A percentile compares a stretch with the other conserved stretches of the same genome.
These are phyloP conservation scores for Zaprionus vittiger DNA, from an alignment of 1,140 invertebrate genomes.

Conservation along the genomic window DNA sequence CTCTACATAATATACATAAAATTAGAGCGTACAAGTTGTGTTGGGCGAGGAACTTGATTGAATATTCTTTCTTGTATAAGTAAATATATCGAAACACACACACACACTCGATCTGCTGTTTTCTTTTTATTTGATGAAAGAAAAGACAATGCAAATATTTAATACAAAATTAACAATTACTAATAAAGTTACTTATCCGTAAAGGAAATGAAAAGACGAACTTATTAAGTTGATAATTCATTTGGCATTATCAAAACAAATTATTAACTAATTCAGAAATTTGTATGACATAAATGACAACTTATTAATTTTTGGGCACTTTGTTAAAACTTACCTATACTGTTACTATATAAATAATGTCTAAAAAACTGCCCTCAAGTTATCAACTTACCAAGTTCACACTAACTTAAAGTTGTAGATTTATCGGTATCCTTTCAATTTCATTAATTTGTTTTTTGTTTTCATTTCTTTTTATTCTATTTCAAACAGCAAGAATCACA, in stretches of 20 bases:
- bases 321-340: neutral
- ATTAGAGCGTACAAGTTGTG: neutral
- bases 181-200: slow-evolving; percentile 74
- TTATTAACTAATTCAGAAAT: neutral
- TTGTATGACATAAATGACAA: neutral
- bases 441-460: slow-evolving; percentile 40
- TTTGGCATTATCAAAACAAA: neutral
- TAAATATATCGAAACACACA: slow-evolving; percentile 3
- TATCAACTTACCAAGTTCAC: neutral
- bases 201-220: slow-evolving; percentile 24
- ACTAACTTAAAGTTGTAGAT: slow-evolving; percentile 8
- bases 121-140: slow-evolving; percentile 28
- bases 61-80: neutral
- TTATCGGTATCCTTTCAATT: slow-evolving; percentile 22
- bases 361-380: neutral
- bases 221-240: neutral
- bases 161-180: slow-evolving; percentile 54
- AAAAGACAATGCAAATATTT: slow-evolving; percentile 42
- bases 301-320: neutral
- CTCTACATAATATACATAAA: neutral
- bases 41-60: neutral
- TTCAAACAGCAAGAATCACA: slow-evolving; percentile 67
- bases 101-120: slow-evolving; percentile 14
- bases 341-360: neutral
- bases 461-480: slow-evolving; percentile 52